These are phyloP conservation scores for Okapia johnstoni DNA, from an alignment of 2,113 vertebrate genomes.

Conservation along the genomic window DNA sequence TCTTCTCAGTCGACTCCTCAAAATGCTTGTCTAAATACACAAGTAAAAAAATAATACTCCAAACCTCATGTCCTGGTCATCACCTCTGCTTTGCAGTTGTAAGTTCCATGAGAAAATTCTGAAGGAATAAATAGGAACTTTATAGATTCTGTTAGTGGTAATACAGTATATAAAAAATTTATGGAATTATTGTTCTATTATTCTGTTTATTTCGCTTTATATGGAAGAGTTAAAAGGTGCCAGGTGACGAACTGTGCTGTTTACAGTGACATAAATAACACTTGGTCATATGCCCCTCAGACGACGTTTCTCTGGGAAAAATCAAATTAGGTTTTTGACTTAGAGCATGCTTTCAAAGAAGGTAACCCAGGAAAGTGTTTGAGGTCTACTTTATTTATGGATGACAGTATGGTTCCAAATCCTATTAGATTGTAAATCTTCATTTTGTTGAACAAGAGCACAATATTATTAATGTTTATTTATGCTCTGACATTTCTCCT, in stretches of 20 bases:
- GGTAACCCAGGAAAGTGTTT: neutral
- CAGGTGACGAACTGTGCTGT: neutral
- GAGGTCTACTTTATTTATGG: conserved; percentile 8
- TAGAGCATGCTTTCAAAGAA: neutral
- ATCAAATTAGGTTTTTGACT: conserved; percentile 14
- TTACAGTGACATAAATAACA: neutral
- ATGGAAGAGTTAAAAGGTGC: neutral
- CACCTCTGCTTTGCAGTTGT: neutral
- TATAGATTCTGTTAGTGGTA: neutral
- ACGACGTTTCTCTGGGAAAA: neutral
- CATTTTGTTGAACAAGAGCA: neutral
- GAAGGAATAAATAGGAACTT: neutral
- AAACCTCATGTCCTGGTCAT: neutral
- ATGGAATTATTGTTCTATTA: neutral
- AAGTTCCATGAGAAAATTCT: neutral
- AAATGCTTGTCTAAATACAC: neutral
- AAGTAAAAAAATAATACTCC: neutral
- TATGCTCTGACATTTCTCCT: neutral
- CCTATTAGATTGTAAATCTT: neutral
- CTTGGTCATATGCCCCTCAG: neutral
- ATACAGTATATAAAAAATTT: neutral
- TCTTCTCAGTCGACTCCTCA: neutral
- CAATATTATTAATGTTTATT: neutral
- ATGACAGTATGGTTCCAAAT: neutral
- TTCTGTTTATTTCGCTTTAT: neutral